phyloP scores from a whole-genome alignment of 2,113 vertebrate genomes.

The Scatophagus argus region DNA sequence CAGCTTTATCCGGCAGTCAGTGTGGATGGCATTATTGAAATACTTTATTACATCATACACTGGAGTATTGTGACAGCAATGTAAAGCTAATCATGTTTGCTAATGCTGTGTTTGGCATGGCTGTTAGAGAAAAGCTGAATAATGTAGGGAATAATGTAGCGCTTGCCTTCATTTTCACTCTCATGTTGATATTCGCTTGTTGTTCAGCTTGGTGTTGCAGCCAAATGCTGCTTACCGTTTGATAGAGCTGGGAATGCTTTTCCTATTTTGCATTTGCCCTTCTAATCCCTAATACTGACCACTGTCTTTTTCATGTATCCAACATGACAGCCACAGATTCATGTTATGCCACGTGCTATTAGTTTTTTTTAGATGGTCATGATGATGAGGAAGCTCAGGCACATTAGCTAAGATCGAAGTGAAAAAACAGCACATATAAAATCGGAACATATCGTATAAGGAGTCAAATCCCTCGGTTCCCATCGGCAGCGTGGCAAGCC shows the following conservation, averaged over 20 bases:
- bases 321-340: background rate
- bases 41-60: conserved; percentile 46
- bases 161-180: conserved; percentile 23
- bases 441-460: background rate
- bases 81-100: conserved; percentile 58
- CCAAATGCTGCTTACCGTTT: conserved; percentile 29
- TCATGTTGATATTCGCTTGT: background rate
- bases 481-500: conserved; percentile 6
- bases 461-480: background rate
- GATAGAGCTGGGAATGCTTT: conserved; percentile 7
- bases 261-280: background rate
- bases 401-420: background rate
- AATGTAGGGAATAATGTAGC: background rate
- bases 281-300: conserved; percentile 22
- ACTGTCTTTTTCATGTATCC: background rate
- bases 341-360: background rate
- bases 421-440: background rate
- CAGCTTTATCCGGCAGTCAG: conserved; percentile 48
- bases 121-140: conserved; percentile 35
- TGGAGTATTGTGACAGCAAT: conserved; percentile 40
- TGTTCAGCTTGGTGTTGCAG: conserved; percentile 28
- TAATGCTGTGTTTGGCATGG: conserved; percentile 21
- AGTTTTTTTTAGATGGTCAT: background rate
- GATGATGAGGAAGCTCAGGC: background rate
- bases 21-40: conserved; percentile 53